Base-by-base conservation (phyloP, 2,888 invertebrate genomes). In the Baccha elongata region DNA sequence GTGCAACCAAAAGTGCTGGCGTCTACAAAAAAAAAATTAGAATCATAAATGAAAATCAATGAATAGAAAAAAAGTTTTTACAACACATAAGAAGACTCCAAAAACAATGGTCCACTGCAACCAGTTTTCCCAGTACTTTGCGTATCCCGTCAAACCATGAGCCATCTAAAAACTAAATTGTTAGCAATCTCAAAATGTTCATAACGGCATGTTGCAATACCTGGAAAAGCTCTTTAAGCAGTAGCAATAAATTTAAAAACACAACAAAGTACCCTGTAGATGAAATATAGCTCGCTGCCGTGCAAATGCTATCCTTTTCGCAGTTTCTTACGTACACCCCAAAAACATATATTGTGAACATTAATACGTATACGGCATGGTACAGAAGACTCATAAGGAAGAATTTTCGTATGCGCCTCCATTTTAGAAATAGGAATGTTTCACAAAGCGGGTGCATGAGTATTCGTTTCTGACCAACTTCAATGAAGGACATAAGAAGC, bases 371-470 rank as follows among this genome's bases (percentile, higher is more conserved):
- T 26, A 95, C 88, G 0, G 94, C 93, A 87, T 96, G 96, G 87
- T 95, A 96, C 62, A 95, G 92, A 29, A 96, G 92, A 87, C 95
- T 96, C 86, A 96, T 92, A 0, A 96, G 91, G 86, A 97, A 96
- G 88, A 96, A 96, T 88, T 96, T 95, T 60, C 96, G 91, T 85
- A 97, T 96, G 85, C 94, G 92, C 65, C 94, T 91, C 96, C 96
- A 97, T 91, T 97, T 97, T 17, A 97, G 90, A 86, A 95, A 94
- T 0, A 97, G 91, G 88, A 97, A 97, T 2, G 96, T 96, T 89
- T 96, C 96, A 84, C 95, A 96, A 0, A 97, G 92, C 0, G 97
- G 96, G 90, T 97, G 97, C 88, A 96, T 95, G 1, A 97, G 89
- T 7, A 96, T 92, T 64, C 95, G 94, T 86, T 94, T 94, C 85